Conservation (phyloP, 2,888 invertebrate species). For the Arenicola marina region DNA sequence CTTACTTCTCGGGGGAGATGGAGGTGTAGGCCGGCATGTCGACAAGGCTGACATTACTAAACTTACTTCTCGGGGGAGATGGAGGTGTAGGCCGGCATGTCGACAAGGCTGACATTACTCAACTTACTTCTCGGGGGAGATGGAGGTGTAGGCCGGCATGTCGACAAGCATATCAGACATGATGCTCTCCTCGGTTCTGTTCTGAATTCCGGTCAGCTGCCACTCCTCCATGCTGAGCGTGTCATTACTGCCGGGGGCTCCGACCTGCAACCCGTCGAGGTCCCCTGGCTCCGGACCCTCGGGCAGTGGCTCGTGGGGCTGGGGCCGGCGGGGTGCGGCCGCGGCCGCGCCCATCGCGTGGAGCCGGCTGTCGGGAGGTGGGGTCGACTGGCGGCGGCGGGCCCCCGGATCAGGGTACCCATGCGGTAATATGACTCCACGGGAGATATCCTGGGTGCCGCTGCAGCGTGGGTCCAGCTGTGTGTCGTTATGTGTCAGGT, state of each 20-base stretch:
- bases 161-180: constrained; percentile 54
- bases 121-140: constrained; percentile 33
- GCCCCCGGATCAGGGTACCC: too few relatives aligned
- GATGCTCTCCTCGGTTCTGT: constrained; percentile 47
- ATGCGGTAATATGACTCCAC: too few relatives aligned
- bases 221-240: constrained; percentile 37
- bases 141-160: constrained; percentile 51
- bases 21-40: too few relatives aligned
- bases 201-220: constrained; percentile 35
- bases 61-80: too few relatives aligned
- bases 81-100: too few relatives aligned
- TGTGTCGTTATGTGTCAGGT: not conserved
- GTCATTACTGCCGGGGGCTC: constrained; percentile 9
- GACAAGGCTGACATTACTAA: too few relatives aligned
- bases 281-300: not conserved
- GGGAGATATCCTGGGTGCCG: too few relatives aligned
- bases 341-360: too few relatives aligned
- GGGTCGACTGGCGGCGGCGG: not conserved
- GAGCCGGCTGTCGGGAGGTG: not conserved
- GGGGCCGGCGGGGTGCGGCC: too few relatives aligned
- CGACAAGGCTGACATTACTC: too few relatives aligned
- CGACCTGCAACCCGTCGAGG: not conserved
- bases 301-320: not conserved
- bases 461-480: not conserved
- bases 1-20: too few relatives aligned